Evolutionary conservation across 2,113 vertebrate genomes (phyloP).

Genomic region (Tonatia bakeri): DNA sequence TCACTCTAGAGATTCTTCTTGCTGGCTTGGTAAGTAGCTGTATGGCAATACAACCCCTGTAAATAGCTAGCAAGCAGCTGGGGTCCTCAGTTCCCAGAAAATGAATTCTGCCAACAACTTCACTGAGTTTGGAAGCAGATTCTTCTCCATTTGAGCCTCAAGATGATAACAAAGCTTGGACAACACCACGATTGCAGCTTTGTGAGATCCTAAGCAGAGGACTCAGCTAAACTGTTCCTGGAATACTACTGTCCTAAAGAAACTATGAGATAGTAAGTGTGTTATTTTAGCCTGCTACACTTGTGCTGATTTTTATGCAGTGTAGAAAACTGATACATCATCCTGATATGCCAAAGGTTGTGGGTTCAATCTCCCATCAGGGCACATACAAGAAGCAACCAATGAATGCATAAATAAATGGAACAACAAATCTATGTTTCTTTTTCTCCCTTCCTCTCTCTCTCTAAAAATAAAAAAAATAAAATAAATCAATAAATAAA

Average conservation of each 20-base stretch:
- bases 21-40: not conserved
- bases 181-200: not conserved
- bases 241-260: not conserved
- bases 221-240: not conserved
- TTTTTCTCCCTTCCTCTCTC: no score
- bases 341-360: no score
- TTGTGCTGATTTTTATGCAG: not conserved
- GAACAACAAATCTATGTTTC: no score
- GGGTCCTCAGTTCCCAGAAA: not conserved
- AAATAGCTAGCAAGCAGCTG: not conserved
- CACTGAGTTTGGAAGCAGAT: not conserved
- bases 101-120: not conserved
- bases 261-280: not conserved
- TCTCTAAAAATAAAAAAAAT: no score
- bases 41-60: not conserved
- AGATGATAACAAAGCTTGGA: not conserved
- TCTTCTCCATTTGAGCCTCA: not conserved
- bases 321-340: not conserved
- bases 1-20: not conserved
- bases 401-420: no score
- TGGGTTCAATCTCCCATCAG: no score
- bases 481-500: no score
- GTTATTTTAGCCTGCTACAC: not conserved
- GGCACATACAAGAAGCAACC: no score
- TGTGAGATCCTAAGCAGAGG: not conserved